Base-by-base conservation (phyloP, 2,797 vertebrate species). In the Emydoidea blandingii region DNA sequence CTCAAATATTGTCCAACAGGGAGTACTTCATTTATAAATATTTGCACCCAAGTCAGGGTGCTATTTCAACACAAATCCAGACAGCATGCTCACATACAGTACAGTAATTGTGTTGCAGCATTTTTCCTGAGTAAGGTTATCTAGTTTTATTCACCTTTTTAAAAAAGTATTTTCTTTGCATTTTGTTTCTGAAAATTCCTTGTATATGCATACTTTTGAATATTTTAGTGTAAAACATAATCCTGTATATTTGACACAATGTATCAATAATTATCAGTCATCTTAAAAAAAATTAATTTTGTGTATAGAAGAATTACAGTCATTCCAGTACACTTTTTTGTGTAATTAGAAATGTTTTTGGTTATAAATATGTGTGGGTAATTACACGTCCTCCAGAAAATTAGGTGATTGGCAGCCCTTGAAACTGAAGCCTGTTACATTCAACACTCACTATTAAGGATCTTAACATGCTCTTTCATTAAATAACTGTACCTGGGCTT, bases 231-330 rank as follows among this genome's bases (percentile, higher is more conserved):
- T 8, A 31, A 53, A 53, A 79, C 79, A 81, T 62, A 21, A 41
- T 54, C 34, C 76, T 68, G 37, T 84, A 4, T 50, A 15, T 86
- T 83, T 81, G 62, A 23, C 19, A 9, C 68, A 52, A 29, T 34
- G 2, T 57, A 19, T 27, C 52, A 44, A 6, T 59, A 85, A 37
- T 80, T 85, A 2, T 81, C 78, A 12, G 59, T 86, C 90, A 88
- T 65, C 50, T 81, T 87, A 86, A 92, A 62, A 68, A 92, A 94
- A 79, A 79, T 53, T 44, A 72, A 76, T 68, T 82, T 62, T 84
- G 74, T 91, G 41, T 91, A 16, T 92, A 93, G 93, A 27, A 79
- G 8, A 49, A 84, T 18, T 87, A 12, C 15, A 72, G 52, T 81
- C 34, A 6, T 53, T 29, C 8, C 16, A 2, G 19, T 44, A 47